These are phyloP conservation scores for Gambelia wislizenii DNA, from an alignment of 2,797 vertebrate species.

Conservation along the genomic window DNA sequence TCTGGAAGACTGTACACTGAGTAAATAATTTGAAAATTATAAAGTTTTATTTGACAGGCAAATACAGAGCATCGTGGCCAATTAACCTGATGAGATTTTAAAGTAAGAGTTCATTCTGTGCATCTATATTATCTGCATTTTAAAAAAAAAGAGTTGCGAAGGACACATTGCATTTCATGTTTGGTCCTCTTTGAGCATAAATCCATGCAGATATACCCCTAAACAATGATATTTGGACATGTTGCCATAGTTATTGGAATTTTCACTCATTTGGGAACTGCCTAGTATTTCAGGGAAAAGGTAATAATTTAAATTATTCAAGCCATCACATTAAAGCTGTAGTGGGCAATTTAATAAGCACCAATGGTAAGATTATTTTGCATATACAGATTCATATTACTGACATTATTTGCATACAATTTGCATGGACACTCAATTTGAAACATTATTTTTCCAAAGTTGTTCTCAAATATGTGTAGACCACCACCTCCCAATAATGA, in stretches of 20 bases:
- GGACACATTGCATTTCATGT: conserved; percentile 22
- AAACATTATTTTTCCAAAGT: background rate
- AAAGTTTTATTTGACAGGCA: conserved; percentile 61
- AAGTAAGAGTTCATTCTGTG: conserved; percentile 67
- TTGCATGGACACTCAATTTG: conserved; percentile 21
- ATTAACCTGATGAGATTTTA: conserved; percentile 68
- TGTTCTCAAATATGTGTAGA: conserved; percentile 2
- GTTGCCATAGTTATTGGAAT: conserved; percentile 50
- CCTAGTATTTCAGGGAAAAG: conserved; percentile 53
- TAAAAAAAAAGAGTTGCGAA: conserved; percentile 42
- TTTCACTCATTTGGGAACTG: conserved; percentile 31
- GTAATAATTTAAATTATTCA: conserved; percentile 48
- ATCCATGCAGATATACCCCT: conserved; percentile 41
- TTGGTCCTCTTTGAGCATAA: conserved; percentile 52
- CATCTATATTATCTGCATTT: conserved; percentile 65
- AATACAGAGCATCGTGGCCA: conserved; percentile 61
- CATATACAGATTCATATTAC: conserved; percentile 27
- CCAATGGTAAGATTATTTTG: conserved; percentile 18
- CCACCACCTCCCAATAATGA: background rate
- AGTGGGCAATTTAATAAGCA: conserved; percentile 28
- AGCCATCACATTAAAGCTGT: conserved; percentile 30
- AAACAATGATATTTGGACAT: conserved; percentile 41
- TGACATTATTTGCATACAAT: conserved; percentile 28
- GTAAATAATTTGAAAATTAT: conserved; percentile 69
- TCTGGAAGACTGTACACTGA: conserved; percentile 56